Evolutionary conservation across 2,888 invertebrate genomes (phyloP).

Genomic region (Troilus luridus): DNA sequence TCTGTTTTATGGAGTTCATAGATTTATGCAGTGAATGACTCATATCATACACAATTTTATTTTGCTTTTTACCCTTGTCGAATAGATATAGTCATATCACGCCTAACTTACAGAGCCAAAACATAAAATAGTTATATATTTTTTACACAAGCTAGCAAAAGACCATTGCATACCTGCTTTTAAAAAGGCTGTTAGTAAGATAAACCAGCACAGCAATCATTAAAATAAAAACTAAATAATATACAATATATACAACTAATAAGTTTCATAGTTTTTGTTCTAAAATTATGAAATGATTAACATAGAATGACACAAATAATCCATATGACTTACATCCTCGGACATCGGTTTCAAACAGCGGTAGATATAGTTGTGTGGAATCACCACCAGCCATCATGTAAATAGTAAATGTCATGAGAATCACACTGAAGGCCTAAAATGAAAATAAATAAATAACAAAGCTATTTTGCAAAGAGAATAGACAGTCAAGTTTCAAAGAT

Average conservation of each 20-base stretch:
- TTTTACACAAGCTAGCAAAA: background rate
- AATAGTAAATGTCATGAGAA: slow-evolving; percentile 80
- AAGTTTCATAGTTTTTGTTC: background rate
- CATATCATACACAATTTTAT: too few relatives aligned
- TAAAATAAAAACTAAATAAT: background rate
- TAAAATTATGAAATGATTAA: background rate
- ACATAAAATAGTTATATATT: background rate
- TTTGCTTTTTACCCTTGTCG: background rate
- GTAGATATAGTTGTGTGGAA: slow-evolving; percentile 89
- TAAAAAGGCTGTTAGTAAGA: background rate
- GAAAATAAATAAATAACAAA: background rate
- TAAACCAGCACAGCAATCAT: background rate
- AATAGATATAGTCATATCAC: background rate
- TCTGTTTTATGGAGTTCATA: too few relatives aligned
- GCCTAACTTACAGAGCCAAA: too few relatives aligned
- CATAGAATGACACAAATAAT: slow-evolving; percentile 66
- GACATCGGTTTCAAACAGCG: slow-evolving; percentile 89
- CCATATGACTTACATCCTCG: slow-evolving; percentile 75
- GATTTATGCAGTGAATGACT: too few relatives aligned
- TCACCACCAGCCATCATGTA: slow-evolving; percentile 91
- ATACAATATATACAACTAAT: background rate
- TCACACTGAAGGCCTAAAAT: slow-evolving; percentile 77
- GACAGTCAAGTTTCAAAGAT: background rate
- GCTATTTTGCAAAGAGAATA: background rate
- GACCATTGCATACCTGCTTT: background rate